A percentile compares a stretch with the other conserved stretches of the same genome.
phyloP scores from a whole-genome alignment of 2,113 vertebrate genomes.

The Irena cyanogastra region DNA sequence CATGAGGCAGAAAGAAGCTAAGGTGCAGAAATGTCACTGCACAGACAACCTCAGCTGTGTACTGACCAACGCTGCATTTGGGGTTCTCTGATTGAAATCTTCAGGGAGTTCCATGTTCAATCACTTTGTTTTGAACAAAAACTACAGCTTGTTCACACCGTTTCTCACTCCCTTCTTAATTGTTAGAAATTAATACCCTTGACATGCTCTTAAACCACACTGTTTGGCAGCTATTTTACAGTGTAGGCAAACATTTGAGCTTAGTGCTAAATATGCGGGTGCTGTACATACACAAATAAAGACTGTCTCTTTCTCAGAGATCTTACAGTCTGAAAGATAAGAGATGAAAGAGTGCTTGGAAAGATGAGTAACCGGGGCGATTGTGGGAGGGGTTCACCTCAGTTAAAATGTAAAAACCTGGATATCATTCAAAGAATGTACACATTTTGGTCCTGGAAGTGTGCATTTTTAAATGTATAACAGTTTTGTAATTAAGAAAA shows the following conservation, averaged over 20 bases:
- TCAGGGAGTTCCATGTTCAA: background rate
- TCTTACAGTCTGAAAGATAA: slow-evolving; percentile 49
- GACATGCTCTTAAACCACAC: background rate
- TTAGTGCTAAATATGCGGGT: slow-evolving; percentile 1
- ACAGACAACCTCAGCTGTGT: background rate
- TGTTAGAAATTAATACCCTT: background rate
- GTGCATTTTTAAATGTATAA: background rate
- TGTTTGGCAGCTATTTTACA: background rate
- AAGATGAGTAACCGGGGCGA: background rate
- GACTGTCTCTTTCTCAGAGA: slow-evolving; percentile 36
- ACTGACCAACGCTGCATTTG: fast-evolving
- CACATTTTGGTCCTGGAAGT: background rate
- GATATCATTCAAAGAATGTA: background rate
- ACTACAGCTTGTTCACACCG: background rate
- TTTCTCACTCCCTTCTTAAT: background rate
- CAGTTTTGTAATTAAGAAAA: background rate
- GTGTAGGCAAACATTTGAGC: background rate
- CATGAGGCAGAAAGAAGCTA: background rate
- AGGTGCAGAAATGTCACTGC: background rate
- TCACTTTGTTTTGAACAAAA: background rate
- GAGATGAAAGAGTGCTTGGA: slow-evolving; percentile 37
- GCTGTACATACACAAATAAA: slow-evolving; percentile 39
- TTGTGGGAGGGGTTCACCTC: background rate
- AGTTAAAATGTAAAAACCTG: background rate
- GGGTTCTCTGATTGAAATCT: background rate